Base-by-base conservation (phyloP, 2,113 vertebrate species). In the Brachyhypopomus occidentalis region DNA sequence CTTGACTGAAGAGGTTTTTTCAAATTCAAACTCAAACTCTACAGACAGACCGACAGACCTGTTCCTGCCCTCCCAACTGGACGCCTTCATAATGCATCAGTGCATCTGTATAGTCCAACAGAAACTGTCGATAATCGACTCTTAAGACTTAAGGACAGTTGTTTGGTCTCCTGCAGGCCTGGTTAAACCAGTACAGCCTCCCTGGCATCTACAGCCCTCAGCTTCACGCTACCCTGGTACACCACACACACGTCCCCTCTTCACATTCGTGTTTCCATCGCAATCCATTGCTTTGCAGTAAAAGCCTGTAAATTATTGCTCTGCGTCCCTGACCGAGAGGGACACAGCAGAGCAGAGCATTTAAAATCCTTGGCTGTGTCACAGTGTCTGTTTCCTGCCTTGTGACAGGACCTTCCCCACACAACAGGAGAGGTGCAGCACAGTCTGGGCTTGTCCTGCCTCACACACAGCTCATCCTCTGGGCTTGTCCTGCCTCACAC, bases 341-440 rank as follows among this genome's bases (percentile, higher is more conserved):
- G 60, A 77, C 80, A 77, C 52, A 36, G n/a, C 45, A 75, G 62
- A 82, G 71, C 36, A 82, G 72, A 45, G 59, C 30, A 72, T 76
- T 87, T 77, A 83, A 69, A 78, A 75, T 62, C 41, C 38, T 79
- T 70, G 76, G 45, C 55, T 78, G 16, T 75, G 48, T 80, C 66
- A 75, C 60, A 75, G 58, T n/a, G 64, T 82, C 64, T 34, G 45
- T 79, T 59, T 73, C 20, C 30, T 58, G 69, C 82, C 72, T 75
- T 14, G 22, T 82, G 62, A 80, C 69, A 69, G 59, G 30, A 60
- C 22, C 17, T 80, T n/a, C 69, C 78, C 74, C 59, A 45, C 79
- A 19, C 69, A 73, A 27, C n/a, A 64, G 17, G 69, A 45, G 38
- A 82, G 75, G 66, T 36, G 79, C 60, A 76, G 59, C 82, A 59